Evolutionary conservation across 2,888 invertebrate genomes (phyloP), one percentile per base, ranked within the genome.

Genomic region (Zaprionus bogoriensis): DNA sequence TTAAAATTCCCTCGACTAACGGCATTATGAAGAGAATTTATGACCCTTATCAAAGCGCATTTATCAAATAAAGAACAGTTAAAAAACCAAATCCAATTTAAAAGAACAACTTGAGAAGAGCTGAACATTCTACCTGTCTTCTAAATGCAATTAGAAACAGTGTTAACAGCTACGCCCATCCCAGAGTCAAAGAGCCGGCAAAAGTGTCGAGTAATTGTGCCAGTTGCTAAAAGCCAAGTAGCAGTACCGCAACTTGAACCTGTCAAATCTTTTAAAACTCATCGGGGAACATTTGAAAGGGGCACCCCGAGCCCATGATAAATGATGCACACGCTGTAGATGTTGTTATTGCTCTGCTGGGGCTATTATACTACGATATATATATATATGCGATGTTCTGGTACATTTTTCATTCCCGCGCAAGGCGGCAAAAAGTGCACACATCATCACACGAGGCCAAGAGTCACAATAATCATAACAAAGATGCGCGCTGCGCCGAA

Each of bases 401-500:
- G 41, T 14, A 47, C 23, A 42, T 60, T 53, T 44, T 53, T 64
- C 50, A 36, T 41, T 45, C 5, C 4, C 17, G 54, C 38, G 69
- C 70, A 67, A 69, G 62, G 75, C 67, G 42, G 28, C n/a, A 19
- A 78, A 77, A 77, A 67, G 50, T 67, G 75, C 77, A 50, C 54
- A 77, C 64, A 68, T 78, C 60, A 65, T 60, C 39, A 44, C 20
- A 39, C 61, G 65, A n/a, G n/a, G n/a, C 53, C 62, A 27, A 36
- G 51, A 64, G 61, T 48, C 65, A 48, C 45, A 55, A 48, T 47
- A 48, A 68, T 61, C 60, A 46, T 44, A 61, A 50, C 36, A 39
- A 57, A 60, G 30, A 44, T 57, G 60, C 10, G 10, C 10, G 45
- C n/a, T n/a, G 10, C 48, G n/a, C n/a, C n/a, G n/a, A 51, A n/a